Evolutionary conservation across 2,113 vertebrate genomes (phyloP).

Genomic region (Pomatostomus ruficeps): DNA sequence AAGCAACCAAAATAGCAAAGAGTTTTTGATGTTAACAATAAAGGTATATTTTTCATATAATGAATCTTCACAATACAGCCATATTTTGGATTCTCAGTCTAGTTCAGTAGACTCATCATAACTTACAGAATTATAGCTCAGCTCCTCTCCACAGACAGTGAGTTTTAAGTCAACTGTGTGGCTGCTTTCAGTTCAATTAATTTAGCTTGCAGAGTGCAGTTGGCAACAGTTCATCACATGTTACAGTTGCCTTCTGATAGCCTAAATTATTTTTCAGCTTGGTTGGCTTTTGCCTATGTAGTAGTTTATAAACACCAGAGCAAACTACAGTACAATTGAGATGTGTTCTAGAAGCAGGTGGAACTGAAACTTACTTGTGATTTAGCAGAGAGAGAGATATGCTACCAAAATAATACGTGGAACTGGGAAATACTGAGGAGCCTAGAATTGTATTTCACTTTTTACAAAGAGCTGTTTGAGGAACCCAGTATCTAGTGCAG

Average conservation of each 20-base stretch:
- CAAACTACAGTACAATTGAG: neutral
- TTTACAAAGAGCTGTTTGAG: neutral
- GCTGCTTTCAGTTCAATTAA: neutral
- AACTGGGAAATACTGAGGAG: neutral
- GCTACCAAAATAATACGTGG: neutral
- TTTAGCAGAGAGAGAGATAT: neutral
- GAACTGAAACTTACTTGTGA: neutral
- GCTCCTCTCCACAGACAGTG: neutral
- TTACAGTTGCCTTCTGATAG: neutral
- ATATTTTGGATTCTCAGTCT: neutral
- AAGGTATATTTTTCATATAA: neutral
- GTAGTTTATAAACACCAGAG: neutral
- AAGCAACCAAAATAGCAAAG: neutral
- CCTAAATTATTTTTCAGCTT: neutral
- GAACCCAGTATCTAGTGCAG: neutral
- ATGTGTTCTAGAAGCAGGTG: neutral
- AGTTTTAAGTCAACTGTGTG: neutral
- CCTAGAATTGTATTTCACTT: neutral
- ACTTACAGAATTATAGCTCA: neutral
- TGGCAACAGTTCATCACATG: neutral
- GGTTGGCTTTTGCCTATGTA: neutral
- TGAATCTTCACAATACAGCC: neutral
- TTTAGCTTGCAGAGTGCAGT: neutral
- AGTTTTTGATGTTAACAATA: neutral
- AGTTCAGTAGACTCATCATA: neutral